Conservation (phyloP, 2,113 vertebrate species). For the Protobothrops flavoviridis region DNA sequence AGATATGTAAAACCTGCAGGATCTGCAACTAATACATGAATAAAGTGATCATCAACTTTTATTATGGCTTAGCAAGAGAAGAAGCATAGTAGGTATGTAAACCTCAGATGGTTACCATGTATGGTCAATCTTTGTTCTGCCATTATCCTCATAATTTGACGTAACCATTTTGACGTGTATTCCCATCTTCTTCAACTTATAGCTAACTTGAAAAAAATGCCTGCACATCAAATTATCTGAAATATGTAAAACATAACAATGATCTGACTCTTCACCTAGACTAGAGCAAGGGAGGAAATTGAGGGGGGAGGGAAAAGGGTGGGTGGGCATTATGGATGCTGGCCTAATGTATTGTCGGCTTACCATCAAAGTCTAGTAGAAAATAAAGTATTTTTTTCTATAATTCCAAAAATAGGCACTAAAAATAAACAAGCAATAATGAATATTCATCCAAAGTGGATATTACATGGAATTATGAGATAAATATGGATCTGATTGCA, state of each 20-base stretch:
- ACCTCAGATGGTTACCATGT: background rate
- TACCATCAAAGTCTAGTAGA: background rate
- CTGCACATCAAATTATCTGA: background rate
- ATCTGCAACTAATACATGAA: background rate
- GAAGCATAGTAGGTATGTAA: background rate
- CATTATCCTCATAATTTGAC: background rate
- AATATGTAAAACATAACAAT: background rate
- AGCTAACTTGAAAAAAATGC: background rate
- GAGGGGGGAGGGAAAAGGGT: background rate
- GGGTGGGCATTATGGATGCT: background rate
- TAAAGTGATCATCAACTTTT: background rate
- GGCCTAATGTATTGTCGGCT: background rate
- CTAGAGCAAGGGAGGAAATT: background rate
- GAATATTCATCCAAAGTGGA: background rate
- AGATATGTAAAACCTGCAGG: background rate
- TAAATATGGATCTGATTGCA: background rate
- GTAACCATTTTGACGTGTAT: background rate
- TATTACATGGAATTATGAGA: background rate
- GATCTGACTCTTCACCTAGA: background rate
- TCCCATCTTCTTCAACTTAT: background rate
- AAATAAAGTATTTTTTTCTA: background rate
- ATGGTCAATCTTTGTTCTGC: background rate
- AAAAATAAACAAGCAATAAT: background rate
- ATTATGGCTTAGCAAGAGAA: background rate
- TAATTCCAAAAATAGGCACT: background rate